Base-by-base conservation (phyloP, 2,888 invertebrate species). In the Schizaphis graminum region DNA sequence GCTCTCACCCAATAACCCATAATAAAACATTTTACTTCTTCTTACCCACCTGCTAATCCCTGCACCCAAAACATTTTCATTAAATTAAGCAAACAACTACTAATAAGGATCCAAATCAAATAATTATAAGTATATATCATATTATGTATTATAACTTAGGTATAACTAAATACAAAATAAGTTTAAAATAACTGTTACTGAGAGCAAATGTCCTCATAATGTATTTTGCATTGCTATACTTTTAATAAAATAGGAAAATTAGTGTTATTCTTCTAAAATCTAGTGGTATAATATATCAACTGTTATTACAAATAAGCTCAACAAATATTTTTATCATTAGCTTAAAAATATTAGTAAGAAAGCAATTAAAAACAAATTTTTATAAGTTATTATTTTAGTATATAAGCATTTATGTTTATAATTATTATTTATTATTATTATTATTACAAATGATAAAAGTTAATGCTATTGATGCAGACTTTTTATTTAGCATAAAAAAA, bases 291-390 rank as follows among this genome's bases (percentile, higher is more conserved):
- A 47, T 26, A 16, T 86, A 49, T 86, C 16, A n/a, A 49, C 13
- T 89, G 35, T 89, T 89, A 35, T 89, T 41, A 57, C 4, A 26
- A 26, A 89, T 89, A 35, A 89, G 89, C 89, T 89, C 89, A 89
- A 89, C 41, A 89, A 89, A 57, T 89, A 56, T 89, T 26, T 89
- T 89, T 57, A 57, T 87, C 53, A 21, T 53, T n/a, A 87, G 8
- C 77, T 77, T 77, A 21, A 77, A 77, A 35, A 77, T 21, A 87
- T 53, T 47, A 87, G 87, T 53, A n/a, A 47, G 28, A 87, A 87
- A 28, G 44, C 44, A 47, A 47, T 87, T 49, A 49, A 28, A 87
- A 53, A 87, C n/a, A 28, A 49, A 49, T 87, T 87, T n/a, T 28
- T 16, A 16, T 87, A 16, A 16, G 21, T 87, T 87, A n/a, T 67